A percentile compares a stretch with the other conserved stretches of the same genome.
phyloP scores from a whole-genome alignment of 2,888 invertebrate species.

The Andrena praecox region DNA sequence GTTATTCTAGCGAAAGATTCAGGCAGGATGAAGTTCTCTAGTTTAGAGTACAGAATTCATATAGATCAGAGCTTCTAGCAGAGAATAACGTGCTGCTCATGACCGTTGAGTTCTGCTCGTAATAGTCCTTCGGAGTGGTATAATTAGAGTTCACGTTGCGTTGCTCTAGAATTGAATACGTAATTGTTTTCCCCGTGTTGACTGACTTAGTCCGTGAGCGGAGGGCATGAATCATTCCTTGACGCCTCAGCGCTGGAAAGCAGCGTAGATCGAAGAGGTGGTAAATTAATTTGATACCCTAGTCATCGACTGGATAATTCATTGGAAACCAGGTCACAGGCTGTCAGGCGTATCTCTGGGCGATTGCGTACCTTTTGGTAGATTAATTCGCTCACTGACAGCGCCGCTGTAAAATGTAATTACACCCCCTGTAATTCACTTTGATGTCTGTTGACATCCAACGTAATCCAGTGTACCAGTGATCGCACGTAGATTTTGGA shows the following conservation, averaged over 20 bases:
- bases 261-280: slow-evolving; percentile 28
- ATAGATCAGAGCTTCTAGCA: too few species aligned
- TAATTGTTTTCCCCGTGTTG: slow-evolving; percentile 33
- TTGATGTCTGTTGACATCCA: slow-evolving; percentile 2
- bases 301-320: slow-evolving; percentile 57
- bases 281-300: slow-evolving; percentile 61
- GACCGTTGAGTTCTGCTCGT: too few species aligned
- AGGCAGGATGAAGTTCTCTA: too few species aligned
- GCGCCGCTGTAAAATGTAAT: slow-evolving; percentile 18
- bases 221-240: slow-evolving; percentile 43
- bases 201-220: background rate
- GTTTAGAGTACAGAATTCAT: too few species aligned
- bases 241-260: slow-evolving; percentile 29
- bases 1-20: too few species aligned
- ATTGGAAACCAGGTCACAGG: slow-evolving; percentile 59
- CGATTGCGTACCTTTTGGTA: slow-evolving; percentile 23
- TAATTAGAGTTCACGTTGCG: slow-evolving; percentile 13
- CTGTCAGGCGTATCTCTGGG: background rate
- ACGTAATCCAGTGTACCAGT: background rate
- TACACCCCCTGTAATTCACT: background rate
- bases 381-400: slow-evolving; percentile 42
- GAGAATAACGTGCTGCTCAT: too few species aligned
- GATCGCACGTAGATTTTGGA: background rate
- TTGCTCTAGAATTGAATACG: slow-evolving; percentile 19
- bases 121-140: too few species aligned